phyloP scores from a whole-genome alignment of 2,797 vertebrate species.

The Orientallactaga sibirica region DNA sequence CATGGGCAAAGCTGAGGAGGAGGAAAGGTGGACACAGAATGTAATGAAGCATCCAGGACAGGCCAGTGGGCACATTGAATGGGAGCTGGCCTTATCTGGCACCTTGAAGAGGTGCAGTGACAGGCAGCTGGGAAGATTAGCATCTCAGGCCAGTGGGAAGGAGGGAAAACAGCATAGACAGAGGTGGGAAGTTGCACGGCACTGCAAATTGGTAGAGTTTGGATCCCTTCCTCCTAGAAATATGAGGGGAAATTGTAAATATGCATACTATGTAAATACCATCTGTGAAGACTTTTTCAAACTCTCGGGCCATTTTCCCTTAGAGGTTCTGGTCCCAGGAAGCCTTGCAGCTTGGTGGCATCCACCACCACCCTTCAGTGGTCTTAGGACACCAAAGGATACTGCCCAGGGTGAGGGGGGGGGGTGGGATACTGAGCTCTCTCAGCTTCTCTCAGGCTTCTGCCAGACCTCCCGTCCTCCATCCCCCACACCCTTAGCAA shows the following conservation, averaged over 20 bases:
- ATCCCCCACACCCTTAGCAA: neutral
- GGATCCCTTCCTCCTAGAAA: neutral
- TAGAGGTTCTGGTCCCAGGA: neutral
- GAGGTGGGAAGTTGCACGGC: neutral
- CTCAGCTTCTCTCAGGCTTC: neutral
- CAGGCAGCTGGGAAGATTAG: neutral
- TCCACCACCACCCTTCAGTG: no score
- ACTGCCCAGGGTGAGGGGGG: neutral
- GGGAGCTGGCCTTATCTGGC: neutral
- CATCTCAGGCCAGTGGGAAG: neutral
- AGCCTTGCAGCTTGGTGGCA: neutral
- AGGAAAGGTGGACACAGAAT: neutral
- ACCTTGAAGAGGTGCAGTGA: neutral
- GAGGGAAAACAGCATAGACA: neutral
- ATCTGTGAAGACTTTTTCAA: neutral
- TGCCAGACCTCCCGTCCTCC: accelerated
- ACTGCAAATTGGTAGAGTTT: neutral
- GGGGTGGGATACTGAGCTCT: neutral
- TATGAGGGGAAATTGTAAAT: neutral
- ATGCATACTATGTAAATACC: neutral
- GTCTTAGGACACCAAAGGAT: neutral
- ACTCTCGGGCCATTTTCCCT: neutral
- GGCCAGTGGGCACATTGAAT: no score
- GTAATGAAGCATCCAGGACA: neutral
- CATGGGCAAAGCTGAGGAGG: neutral